Percentiles rank a stretch among this genome's conserved stretches.
phyloP scores from a whole-genome alignment of 1,140 invertebrate species.

The Drosophila micromelanica region DNA sequence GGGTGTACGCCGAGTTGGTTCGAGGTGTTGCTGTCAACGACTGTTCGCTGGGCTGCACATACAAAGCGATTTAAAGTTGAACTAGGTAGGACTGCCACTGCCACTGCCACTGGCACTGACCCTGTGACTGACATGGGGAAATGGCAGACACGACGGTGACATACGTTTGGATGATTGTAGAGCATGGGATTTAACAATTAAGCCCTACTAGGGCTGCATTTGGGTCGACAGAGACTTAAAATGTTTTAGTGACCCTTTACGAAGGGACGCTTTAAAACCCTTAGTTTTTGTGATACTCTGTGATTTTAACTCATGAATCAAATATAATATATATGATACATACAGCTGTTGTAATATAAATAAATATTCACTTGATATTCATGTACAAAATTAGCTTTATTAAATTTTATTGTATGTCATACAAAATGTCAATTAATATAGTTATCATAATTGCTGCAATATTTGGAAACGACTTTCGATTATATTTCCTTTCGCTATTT shows the following conservation, averaged over 20 bases:
- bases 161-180: neutral
- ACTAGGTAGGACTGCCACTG: neutral
- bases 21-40: conserved; percentile 30
- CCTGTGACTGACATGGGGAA: conserved; percentile 1
- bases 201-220: conserved; percentile 1
- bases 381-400: no score
- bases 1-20: conserved; percentile 17
- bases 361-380: no score
- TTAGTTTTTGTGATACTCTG: no score
- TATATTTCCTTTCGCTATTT: no score
- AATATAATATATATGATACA: no score
- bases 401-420: no score
- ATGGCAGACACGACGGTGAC: neutral
- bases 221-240: neutral
- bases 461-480: no score
- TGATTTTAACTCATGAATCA: no score
- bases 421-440: no score
- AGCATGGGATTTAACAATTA: neutral
- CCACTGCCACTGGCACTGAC: neutral
- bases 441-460: no score
- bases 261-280: no score
- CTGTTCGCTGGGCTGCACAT: conserved; percentile 1
- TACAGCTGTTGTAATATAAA: no score
- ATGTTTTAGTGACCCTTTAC: neutral
- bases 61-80: conserved; percentile 14